Evolutionary conservation across 2,888 invertebrate species (phyloP), one percentile per base, ranked within the genome.

Genomic region (Cybosia mesomella): DNA sequence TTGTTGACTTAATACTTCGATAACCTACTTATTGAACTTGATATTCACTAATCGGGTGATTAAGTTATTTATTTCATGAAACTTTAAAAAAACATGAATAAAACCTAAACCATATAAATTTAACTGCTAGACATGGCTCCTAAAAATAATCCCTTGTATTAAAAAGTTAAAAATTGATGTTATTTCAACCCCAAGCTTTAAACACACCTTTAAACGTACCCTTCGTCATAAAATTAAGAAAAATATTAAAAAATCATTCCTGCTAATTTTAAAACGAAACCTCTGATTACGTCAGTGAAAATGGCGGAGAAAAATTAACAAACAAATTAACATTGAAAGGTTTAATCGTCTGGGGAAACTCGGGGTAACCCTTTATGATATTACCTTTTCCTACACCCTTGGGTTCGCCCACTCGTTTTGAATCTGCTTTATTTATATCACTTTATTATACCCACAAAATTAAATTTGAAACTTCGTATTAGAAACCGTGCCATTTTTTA

Each of bases 261-360:
- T 69, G 69, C 72, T 84, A 81, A 83, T 80, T 78, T 73, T 70
- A 73, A 80, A 76, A 70, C 67, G 77, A 76, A 82, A 84, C 80
- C 67, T 58, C 62, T 83, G 84, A 90, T 89, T 85, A 87, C 71
- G 53, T 70, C 70, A 76, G 79, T 78, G 79, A 83, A 84, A 76
- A 82, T 78, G 74, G 76, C 67, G 66, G 81, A 87, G 92, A 92
- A 91, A 92, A 91, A 93, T 92, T 92, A 91, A 88, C 84, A 86
- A 88, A 87, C 89, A 90, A 93, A 94, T 93, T 92, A 91, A 88
- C 88, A 85, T 87, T 91, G 93, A 93, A 90, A 83, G 90, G 89
- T 86, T 89, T 87, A 91, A 89, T 86, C 87, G 82, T 76, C 80
- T 75, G 79, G 86, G 85, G 87, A 82, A 57, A 57, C 39, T 22